Evolutionary conservation across 35 echinoderm and acorn worm genomes (phyloP).

Genomic region (Amphiura filiformis): DNA sequence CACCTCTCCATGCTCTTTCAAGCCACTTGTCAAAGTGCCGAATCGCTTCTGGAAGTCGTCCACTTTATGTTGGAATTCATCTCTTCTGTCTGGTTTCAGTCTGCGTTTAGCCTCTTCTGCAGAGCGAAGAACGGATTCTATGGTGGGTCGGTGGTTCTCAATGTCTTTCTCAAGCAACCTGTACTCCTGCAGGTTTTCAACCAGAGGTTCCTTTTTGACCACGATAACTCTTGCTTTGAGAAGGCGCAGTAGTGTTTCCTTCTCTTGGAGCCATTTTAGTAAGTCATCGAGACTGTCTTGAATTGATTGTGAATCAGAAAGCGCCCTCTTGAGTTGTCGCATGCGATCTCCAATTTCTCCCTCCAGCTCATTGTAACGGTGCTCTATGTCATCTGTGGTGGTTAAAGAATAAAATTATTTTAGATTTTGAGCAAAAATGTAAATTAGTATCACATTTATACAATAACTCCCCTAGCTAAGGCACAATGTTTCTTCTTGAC

Average conservation of each 20-base stretch:
- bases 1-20: constrained; percentile 71
- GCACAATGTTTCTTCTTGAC: no score
- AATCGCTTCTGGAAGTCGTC: constrained; percentile 71
- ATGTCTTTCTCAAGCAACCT: constrained; percentile 97
- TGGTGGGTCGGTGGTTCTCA: constrained; percentile 86
- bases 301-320: constrained; percentile 81
- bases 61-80: constrained; percentile 78
- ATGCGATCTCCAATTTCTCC: constrained; percentile 72
- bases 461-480: no score
- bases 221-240: constrained; percentile 89
- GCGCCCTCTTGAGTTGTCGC: constrained; percentile 63
- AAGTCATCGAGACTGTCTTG: constrained; percentile 94
- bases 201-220: constrained; percentile 91
- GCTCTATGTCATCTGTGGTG: constrained; percentile 65
- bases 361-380: constrained; percentile 82
- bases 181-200: constrained; percentile 92
- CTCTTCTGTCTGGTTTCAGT: constrained; percentile 65
- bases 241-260: constrained; percentile 80
- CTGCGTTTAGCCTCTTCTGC: constrained; percentile 61
- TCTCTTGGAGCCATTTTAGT: constrained; percentile 94
- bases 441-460: no score
- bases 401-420: neutral
- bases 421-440: no score
- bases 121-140: constrained; percentile 80
- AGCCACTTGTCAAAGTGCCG: constrained; percentile 31